Base-by-base conservation (phyloP, 1,140 invertebrate species). In the Pomacea maculata region DNA sequence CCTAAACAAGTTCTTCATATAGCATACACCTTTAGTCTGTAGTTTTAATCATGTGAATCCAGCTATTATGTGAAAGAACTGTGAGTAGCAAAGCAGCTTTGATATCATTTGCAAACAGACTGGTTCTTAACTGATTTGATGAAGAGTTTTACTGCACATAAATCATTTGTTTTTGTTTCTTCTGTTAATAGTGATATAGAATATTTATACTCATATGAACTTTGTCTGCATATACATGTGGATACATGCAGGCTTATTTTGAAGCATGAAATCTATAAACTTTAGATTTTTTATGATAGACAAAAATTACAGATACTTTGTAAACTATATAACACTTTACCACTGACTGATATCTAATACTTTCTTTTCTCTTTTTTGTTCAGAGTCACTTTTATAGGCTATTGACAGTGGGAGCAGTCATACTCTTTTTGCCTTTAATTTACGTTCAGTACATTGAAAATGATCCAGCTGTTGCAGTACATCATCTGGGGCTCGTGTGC, bases 301-400 rank as follows among this genome's bases (percentile, higher is more conserved):
- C 10, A 10, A 12, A 61, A 61, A 61, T 17, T 61, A 9, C 2
- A 61, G 57, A 61, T 61, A 11, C 15, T 10, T 57, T 57, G 8
- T 61, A 14, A 61, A 14, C 57, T 61, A 1, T 61, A 61, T 17
- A 11, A 14, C 57, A 17, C 34, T 9, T 61, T 61, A 17, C 57
- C 11, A 61, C 57, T 61, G 11, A 14, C 57, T 61, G 11, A 61
- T 61, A 11, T 14, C 0, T 61, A 61, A 61, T 61, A 61, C 15
- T 17, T 54, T 45, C 9, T 21, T 45, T 0, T 65, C 14, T 77
- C 8, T 75, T 29, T 70, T 75, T 63, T 12, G 70, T 65, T n/a
- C 79, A 83, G 82, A 29, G 29, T 29, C 82, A 83, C 34, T 71
- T 83, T 64, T 75, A 81, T 64, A 55, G 80, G n/a, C 21, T 83